A percentile compares a stretch with the other conserved stretches of the same genome.
These are phyloP conservation scores for Eupelmus urozonus DNA, from an alignment of 2,888 invertebrate species.

Conservation along the genomic window DNA sequence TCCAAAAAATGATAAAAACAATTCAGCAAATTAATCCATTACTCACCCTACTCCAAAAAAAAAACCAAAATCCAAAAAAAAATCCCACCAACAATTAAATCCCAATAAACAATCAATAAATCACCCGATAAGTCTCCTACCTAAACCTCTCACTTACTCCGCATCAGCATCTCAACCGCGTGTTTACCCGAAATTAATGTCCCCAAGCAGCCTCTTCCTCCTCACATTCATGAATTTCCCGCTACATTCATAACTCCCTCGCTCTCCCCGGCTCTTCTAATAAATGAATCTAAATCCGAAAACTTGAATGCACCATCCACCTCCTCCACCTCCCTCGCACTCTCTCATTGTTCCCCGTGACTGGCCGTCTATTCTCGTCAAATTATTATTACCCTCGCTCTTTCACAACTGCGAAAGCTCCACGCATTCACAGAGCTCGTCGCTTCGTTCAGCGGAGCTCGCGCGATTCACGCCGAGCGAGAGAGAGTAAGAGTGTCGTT, in stretches of 20 bases:
- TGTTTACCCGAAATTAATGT: not conserved
- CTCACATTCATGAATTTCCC: not conserved
- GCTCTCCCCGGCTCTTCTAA: not conserved
- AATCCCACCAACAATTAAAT: too few relatives aligned
- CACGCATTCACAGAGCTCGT: not conserved
- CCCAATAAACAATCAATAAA: too few relatives aligned
- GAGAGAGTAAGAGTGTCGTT: too few relatives aligned
- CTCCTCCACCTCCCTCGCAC: constrained; percentile 5
- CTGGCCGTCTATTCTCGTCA: constrained; percentile 61
- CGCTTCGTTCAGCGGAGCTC: constrained; percentile 3
- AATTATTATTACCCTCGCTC: constrained; percentile 58
- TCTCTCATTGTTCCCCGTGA: constrained; percentile 59
- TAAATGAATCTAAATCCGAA: constrained; percentile 5
- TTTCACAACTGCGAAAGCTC: not conserved
- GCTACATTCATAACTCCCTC: constrained; percentile 19
- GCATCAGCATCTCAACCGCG: not conserved
- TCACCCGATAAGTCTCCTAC: too few relatives aligned
- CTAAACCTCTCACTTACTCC: too few relatives aligned
- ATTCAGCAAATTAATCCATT: too few relatives aligned
- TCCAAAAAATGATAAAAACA: too few relatives aligned
- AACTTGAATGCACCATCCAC: not conserved
- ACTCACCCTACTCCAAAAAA: too few relatives aligned
- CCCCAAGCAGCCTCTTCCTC: not conserved
- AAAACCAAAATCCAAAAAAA: too few relatives aligned
- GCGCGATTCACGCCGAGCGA: constrained; percentile 46